phyloP scores from a whole-genome alignment of 2,113 vertebrate species.

The Axis porcinus region DNA sequence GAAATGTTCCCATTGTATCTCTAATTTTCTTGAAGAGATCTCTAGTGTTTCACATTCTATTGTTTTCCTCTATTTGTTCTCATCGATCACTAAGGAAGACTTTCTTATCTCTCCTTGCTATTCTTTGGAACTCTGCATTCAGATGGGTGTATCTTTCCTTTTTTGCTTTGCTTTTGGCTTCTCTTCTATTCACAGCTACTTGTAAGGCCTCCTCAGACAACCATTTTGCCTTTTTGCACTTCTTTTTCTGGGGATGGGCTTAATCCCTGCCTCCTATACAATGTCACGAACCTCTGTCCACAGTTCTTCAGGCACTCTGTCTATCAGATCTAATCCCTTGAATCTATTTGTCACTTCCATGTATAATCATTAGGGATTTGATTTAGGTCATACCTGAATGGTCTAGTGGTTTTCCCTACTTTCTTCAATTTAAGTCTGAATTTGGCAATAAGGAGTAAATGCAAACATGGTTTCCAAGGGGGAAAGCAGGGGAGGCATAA shows the following conservation, averaged over 20 bases:
- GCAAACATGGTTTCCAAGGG: neutral
- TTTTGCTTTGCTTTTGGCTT: neutral
- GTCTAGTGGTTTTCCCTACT: neutral
- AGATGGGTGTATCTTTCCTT: neutral
- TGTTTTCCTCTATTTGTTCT: neutral
- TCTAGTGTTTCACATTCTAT: neutral
- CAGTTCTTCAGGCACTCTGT: neutral
- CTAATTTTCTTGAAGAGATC: neutral
- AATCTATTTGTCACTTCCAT: neutral
- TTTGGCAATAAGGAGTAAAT: neutral
- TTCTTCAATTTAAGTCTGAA: neutral
- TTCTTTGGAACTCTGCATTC: neutral
- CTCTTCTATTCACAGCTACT: neutral
- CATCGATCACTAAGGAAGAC: neutral
- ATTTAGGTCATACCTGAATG: neutral
- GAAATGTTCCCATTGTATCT: accelerated
- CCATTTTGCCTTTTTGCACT: neutral
- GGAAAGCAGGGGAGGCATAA: neutral
- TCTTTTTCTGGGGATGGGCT: neutral
- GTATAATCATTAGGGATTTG: neutral
- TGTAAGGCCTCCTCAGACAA: neutral
- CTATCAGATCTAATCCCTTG: neutral
- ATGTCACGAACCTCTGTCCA: neutral
- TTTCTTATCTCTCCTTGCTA: neutral
- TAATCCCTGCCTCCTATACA: neutral